Conservation (phyloP, 1,140 invertebrate genomes). For the Cotesia glomerata region DNA sequence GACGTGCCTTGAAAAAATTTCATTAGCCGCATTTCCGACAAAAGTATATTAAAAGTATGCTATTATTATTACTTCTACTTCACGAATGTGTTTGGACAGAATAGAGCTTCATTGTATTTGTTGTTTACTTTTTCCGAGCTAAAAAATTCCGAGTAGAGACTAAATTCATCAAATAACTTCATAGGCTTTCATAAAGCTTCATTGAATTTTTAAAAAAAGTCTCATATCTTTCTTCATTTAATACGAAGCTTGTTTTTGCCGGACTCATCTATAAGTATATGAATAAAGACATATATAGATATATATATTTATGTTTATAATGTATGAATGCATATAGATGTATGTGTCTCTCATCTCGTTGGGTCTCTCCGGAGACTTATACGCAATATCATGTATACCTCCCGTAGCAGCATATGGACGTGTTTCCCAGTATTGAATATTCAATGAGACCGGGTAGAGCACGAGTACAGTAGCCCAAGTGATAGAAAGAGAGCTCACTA, state of each 20-base stretch:
- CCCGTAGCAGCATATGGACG: slow-evolving; percentile 20
- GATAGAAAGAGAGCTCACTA: not conserved
- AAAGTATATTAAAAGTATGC: not conserved
- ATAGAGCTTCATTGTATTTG: not conserved
- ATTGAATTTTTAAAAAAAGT: not conserved
- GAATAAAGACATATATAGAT: not conserved
- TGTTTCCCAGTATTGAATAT: slow-evolving; percentile 18
- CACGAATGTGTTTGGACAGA: not conserved
- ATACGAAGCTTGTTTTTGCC: not conserved
- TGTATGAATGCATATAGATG: not conserved
- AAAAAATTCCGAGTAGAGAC: not conserved
- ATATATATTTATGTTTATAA: not conserved
- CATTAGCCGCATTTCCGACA: not conserved
- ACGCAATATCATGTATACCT: slow-evolving; percentile 13
- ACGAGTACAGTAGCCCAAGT: not conserved
- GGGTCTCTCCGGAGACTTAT: slow-evolving; percentile 17
- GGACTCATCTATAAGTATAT: not conserved
- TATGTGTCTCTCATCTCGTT: slow-evolving; percentile 4
- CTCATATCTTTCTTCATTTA: not conserved
- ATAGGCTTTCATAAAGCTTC: not conserved
- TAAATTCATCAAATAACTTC: not conserved
- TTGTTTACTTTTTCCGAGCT: not conserved
- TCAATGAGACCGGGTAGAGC: slow-evolving; percentile 10
- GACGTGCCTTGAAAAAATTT: not conserved
- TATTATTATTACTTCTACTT: not conserved